Percentiles rank a stretch among this genome's conserved stretches.
These are phyloP conservation scores for Opisthograptis luteolata DNA, from an alignment of 2,888 invertebrate genomes.

Conservation along the genomic window DNA sequence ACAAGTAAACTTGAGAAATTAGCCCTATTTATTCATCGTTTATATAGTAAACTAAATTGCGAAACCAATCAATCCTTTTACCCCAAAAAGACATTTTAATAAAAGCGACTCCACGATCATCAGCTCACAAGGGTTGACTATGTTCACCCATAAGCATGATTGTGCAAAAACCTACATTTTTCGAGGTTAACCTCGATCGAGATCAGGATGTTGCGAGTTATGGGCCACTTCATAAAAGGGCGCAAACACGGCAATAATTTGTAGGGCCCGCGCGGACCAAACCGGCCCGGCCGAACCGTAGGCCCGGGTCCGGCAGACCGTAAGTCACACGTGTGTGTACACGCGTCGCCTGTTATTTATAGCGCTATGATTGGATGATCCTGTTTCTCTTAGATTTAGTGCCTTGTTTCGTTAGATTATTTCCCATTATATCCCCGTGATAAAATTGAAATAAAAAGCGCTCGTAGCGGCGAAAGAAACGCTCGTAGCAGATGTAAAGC, in stretches of 20 bases:
- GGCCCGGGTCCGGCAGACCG: conserved; percentile 22
- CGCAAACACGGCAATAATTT: conserved; percentile 51
- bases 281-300: conserved; percentile 15
- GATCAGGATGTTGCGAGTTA: conserved; percentile 33
- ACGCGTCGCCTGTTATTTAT: conserved; percentile 44
- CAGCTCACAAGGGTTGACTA: conserved; percentile 22
- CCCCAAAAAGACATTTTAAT: not conserved
- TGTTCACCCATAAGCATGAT: conserved; percentile 34
- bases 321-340: conserved; percentile 31
- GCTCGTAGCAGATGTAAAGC: too few species aligned
- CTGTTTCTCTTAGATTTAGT: conserved; percentile 42
- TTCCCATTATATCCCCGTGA: conserved; percentile 21
- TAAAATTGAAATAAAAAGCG: conserved; percentile 25
- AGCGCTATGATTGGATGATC: conserved; percentile 49
- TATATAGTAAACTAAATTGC: too few species aligned
- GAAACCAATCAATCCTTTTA: not conserved
- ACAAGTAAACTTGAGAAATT: too few species aligned
- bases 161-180: conserved; percentile 33
- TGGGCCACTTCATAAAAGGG: conserved; percentile 44
- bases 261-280: conserved; percentile 32
- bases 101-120: conserved; percentile 1
- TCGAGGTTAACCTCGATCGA: conserved; percentile 27
- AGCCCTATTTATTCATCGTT: too few species aligned
- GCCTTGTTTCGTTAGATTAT: conserved; percentile 23
- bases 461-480: too few species aligned